A percentile compares a stretch with the other conserved stretches of the same genome.
Evolutionary conservation across 2,797 vertebrate species (phyloP).

Genomic region (Bufotes viridis): DNA sequence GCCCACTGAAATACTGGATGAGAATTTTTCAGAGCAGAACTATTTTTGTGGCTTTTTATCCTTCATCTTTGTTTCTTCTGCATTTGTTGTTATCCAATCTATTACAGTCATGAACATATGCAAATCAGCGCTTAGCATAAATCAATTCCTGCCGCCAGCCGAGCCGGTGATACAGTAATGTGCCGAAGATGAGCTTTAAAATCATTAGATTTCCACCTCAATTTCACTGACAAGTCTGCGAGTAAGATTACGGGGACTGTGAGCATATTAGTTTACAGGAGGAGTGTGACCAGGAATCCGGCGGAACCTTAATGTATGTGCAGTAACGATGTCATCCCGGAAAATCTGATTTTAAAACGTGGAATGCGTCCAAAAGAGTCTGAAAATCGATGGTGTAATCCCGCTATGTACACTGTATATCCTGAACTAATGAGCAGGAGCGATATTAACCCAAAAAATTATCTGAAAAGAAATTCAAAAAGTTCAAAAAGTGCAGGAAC

Average conservation of each 20-base stretch:
- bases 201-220: constrained; percentile 33
- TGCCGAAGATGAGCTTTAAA: not conserved
- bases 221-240: constrained; percentile 2
- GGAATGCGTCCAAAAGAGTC: constrained; percentile 18
- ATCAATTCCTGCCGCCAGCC: constrained; percentile 6
- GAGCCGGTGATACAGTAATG: not conserved
- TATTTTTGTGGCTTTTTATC: not conserved
- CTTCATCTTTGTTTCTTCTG: constrained; percentile 9
- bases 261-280: constrained; percentile 13
- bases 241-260: constrained; percentile 11
- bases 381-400: not conserved
- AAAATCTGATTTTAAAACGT: constrained; percentile 17
- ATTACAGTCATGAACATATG: constrained; percentile 33
- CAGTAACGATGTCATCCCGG: constrained; percentile 4
- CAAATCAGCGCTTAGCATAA: constrained; percentile 25
- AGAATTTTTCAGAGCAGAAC: not conserved
- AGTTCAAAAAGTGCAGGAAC: not conserved
- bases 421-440: not conserved
- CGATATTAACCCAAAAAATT: not conserved
- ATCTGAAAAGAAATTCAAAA: not conserved
- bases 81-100: constrained; percentile 20
- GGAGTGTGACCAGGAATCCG: not conserved
- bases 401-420: not conserved
- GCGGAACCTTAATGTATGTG: not conserved
- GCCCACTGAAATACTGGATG: not conserved